Evolutionary conservation across 2,113 vertebrate species (phyloP).

Genomic region (Gambusia holbrooki): DNA sequence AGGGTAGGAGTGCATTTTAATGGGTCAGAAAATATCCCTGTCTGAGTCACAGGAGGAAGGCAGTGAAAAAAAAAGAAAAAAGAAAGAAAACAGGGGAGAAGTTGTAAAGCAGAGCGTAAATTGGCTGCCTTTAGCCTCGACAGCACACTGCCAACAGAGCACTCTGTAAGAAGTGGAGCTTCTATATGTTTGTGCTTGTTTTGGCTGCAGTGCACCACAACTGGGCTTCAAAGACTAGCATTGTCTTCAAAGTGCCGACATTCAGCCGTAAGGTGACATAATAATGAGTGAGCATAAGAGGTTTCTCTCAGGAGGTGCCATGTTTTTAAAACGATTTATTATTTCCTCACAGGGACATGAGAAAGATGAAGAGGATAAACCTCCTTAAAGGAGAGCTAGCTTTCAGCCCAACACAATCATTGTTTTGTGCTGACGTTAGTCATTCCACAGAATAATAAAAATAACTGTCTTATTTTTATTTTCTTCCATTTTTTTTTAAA

Average conservation of each 20-base stretch:
- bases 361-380: not conserved
- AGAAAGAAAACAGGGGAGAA: not conserved
- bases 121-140: not conserved
- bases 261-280: constrained; percentile 14
- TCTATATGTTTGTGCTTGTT: constrained; percentile 22
- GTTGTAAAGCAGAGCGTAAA: constrained; percentile 14
- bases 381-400: not conserved
- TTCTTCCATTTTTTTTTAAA: not conserved
- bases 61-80: not conserved
- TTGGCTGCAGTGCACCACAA: constrained; percentile 35
- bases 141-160: constrained; percentile 2
- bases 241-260: constrained; percentile 43
- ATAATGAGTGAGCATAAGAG: not conserved
- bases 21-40: constrained; percentile 22
- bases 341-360: not conserved
- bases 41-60: not conserved
- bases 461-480: not conserved
- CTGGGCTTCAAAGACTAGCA: constrained; percentile 29
- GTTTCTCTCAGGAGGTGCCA: not conserved
- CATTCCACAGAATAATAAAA: not conserved
- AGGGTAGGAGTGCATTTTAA: constrained; percentile 34
- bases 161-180: constrained; percentile 18
- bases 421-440: not conserved
- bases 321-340: not conserved
- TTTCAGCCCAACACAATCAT: constrained; percentile 34